Evolutionary conservation across 2,888 invertebrate genomes (phyloP).

Genomic region (Eupsilia transversa): DNA sequence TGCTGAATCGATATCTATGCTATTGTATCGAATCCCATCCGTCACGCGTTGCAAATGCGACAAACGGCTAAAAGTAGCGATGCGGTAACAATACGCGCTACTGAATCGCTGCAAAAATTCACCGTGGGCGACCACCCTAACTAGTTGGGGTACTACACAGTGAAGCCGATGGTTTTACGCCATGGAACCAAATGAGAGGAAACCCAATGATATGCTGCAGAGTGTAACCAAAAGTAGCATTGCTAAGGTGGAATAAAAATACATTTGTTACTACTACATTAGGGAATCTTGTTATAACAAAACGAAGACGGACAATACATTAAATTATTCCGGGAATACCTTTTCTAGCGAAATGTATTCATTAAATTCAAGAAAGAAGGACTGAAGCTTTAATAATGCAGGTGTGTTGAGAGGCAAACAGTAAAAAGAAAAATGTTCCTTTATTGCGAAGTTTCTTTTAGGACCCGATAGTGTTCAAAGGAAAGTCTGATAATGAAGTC

Average conservation of each 20-base stretch:
- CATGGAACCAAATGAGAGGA: not conserved
- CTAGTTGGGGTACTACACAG: not conserved
- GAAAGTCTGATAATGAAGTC: not conserved
- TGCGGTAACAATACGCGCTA: not conserved
- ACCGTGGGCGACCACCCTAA: no score
- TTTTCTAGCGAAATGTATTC: slow-evolving; percentile 38
- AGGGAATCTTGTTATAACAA: not conserved
- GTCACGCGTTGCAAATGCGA: not conserved
- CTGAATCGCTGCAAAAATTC: not conserved
- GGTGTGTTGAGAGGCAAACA: slow-evolving; percentile 23
- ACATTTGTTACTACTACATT: not conserved
- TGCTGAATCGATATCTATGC: not conserved
- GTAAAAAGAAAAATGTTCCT: slow-evolving; percentile 14
- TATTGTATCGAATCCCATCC: no score
- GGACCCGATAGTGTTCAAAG: slow-evolving; percentile 8
- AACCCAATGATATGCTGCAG: not conserved
- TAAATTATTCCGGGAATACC: slow-evolving; percentile 31
- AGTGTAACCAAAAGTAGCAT: not conserved
- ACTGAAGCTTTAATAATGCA: slow-evolving; percentile 37
- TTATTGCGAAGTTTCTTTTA: slow-evolving; percentile 11
- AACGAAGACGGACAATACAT: slow-evolving; percentile 25
- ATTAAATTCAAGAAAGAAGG: slow-evolving; percentile 35
- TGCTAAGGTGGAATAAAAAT: not conserved
- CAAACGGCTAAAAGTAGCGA: not conserved
- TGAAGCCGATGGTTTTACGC: not conserved